Base-by-base conservation (phyloP, 2,113 vertebrate genomes). In the Poecilia latipinna region DNA sequence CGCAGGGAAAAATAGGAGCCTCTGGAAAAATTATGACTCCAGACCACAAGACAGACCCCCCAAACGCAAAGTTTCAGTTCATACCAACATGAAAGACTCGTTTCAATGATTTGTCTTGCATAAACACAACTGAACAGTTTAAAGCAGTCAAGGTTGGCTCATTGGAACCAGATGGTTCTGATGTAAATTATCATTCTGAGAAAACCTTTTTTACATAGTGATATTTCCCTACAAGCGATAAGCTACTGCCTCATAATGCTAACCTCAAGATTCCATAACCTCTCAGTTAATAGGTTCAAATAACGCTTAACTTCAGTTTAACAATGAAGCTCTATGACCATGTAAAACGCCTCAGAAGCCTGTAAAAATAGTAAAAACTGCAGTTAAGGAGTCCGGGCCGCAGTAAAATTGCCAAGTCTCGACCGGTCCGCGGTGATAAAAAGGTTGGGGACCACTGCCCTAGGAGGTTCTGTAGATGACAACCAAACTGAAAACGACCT, bases 21-120 rank as follows among this genome's bases (percentile, higher is more conserved):
- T 31, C 62, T 79, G 78, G 65, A 83, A 82, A 77, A 61, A 62
- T 31, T 4, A 68, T n/a, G 24, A 32, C 26, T 65, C 66, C 68
- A 28, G 44, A 83, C 91, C 91, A 90, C 92, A 86, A 86, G 69
- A 86, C 80, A 85, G 86, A 79, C 85, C 86, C 80, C 82, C 93
- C 88, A 89, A 90, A 80, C 22, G 60, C 76, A 80, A 67, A 74
- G 79, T 75, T 78, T 78, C 68, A 68, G 54, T 68, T 73, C 75
- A 79, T 66, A 75, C 78, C 69, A 65, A 87, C 75, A 87, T 37
- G 72, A 78, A 72, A 85, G 78, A 82, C 37, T 65, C 28, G 12
- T 64, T 77, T 74, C 82, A 35, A 80, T 86, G 75, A 74, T 84
- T 71, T 78, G 71, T 83, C 77, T 79, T 81, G 81, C 68, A 88